Base-by-base conservation (phyloP, 2,888 invertebrate species). In the Phania funesta region DNA sequence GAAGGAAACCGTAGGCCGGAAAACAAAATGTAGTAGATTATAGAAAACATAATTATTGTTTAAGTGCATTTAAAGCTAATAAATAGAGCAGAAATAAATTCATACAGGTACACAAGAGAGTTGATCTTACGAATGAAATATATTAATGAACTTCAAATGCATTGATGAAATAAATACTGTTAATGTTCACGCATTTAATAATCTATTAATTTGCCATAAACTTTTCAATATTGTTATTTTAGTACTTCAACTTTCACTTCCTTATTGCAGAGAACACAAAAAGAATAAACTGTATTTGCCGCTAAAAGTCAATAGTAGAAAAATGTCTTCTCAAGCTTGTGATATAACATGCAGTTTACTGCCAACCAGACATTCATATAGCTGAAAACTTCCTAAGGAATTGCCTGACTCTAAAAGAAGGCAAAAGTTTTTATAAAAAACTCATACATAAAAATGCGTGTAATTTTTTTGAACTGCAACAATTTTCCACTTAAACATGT, bases 401-500 rank as follows among this genome's bases (percentile, higher is more conserved):
- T 76, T 60, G 60, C 32, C 2, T 64, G 32, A 54, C 52, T 54
- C 13, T 9, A 2, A 18, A 18, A 52, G 16, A 24, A 50, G 13
- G 20, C 16, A 54, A 50, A 73, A 52, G 9, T 18, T 9, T 22
- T 11, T 18, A 44, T 0, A 35, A 50, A 29, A 29, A 38, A 41
- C 32, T 24, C 38, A 29, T 60, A 26, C 26, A 46, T 56, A 56
- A 56, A 38, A 48, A 29, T 22, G 20, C 20, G 11, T 58, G 50
- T 76, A n/a, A 67, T 35, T 60, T 76, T 60, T 67, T 50, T 60
- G 60, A 68, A 52, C 50, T 80, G 75, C 52, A 80, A 80, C 71
- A 80, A 80, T 76, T 76, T 80, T 76, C 80, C 80, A 80, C 80
- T 80, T 80, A 76, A 80, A 60, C 80, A 80, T 80, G 80, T 64